Evolutionary conservation across 2,113 vertebrate species (phyloP), one percentile per base, ranked within the genome.

Genomic region (Sprattus sprattus): DNA sequence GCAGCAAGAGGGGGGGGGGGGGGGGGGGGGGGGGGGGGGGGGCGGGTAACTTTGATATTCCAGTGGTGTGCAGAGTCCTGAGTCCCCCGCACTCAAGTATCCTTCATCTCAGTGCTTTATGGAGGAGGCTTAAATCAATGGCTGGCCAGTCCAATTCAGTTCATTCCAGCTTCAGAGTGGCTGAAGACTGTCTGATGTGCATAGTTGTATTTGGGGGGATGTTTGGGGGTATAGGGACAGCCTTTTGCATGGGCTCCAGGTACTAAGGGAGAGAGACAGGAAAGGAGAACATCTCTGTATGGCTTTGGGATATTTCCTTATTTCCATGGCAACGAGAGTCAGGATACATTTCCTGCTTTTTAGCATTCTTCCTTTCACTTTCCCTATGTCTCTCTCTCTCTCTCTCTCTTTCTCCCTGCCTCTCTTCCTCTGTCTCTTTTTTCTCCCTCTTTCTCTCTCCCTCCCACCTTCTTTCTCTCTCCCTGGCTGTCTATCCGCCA

Each of bases 401-500:
- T 64, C 60, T 64, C 60, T 64, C 20, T 64, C 18, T 22, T 8
- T 64, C 60, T 64, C 20, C 8, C 60, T 64, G 5, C 13, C 3
- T 57, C 20, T 47, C 5, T 47, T 7, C 5, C 46, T 47, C 46
- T 47, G 46, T 10, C 13, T 11, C 8, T 11, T 49, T 11, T 9
- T 49, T 9, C 60, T 18, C 16, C 16, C 52, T 18, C 52, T 18
- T 15, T 18, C 16, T 9, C 82, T 82, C 57, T 50, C 32, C 32
- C 71, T 18, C 82, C 54, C 15, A 25, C 80, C 22, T 50, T 54
- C 11, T 5, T 10, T 60, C 2, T 71, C 1, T 15, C 44, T 84
- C 39, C 78, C 85, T 80, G 45, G 25, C n/a, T 82, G 22, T 82
- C 67, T 83, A 32, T 49, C 60, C 4, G n/a, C 60, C 60, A n/a